A percentile compares a stretch with the other conserved stretches of the same genome.
Conservation (phyloP, 2,888 invertebrate genomes). For the Hypolimnas misippus region DNA sequence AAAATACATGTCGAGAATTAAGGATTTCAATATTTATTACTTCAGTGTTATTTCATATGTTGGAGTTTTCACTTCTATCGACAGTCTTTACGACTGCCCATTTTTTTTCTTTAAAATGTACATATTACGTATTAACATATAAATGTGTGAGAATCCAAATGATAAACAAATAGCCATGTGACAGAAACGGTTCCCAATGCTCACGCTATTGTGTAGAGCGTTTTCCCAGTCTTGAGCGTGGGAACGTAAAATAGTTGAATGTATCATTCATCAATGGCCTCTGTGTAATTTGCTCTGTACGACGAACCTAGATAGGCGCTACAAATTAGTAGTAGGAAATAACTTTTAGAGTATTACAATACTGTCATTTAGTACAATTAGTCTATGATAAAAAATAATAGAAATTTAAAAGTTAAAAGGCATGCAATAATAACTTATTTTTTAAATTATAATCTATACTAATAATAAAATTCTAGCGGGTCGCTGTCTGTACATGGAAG, state of each 20-base stretch:
- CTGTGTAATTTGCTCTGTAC: conserved; percentile 11
- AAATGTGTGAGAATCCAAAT: not conserved
- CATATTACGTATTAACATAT: not conserved
- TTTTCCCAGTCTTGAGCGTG: conserved; percentile 31
- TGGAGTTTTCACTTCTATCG: too few relatives aligned
- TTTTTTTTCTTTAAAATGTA: too few relatives aligned
- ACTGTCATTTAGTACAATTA: not conserved
- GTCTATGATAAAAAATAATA: not conserved
- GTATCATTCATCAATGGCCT: conserved; percentile 26
- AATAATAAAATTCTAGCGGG: too few relatives aligned
- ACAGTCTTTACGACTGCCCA: too few relatives aligned
- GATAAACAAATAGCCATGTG: conserved; percentile 14
- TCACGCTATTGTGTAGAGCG: conserved; percentile 19
- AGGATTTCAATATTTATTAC: too few relatives aligned
- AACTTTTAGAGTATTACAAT: not conserved
- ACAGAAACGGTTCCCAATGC: conserved; percentile 28
- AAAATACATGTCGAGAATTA: too few relatives aligned
- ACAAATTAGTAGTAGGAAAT: not conserved
- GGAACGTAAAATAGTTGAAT: conserved; percentile 27
- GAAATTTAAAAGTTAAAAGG: too few relatives aligned
- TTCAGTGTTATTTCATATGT: too few relatives aligned
- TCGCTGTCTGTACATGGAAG: too few relatives aligned
- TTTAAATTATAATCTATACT: too few relatives aligned
- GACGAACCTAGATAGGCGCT: conserved; percentile 5
- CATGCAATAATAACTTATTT: too few relatives aligned